Percentiles rank a stretch among this genome's conserved stretches.
Evolutionary conservation across 1,140 invertebrate species (phyloP).

Genomic region (Phocides pigmalion): DNA sequence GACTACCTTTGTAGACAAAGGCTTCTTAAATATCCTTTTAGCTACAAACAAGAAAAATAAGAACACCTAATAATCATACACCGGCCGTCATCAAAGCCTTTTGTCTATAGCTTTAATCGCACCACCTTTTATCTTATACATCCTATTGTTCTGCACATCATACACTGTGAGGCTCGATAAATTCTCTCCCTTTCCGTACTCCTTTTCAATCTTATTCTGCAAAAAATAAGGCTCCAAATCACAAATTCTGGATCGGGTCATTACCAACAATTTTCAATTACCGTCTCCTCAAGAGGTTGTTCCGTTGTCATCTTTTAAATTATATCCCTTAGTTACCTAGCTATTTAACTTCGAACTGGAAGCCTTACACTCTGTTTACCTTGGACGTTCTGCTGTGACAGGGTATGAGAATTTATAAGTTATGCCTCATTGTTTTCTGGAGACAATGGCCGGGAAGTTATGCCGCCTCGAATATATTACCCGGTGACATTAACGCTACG

Average conservation of each 20-base stretch:
- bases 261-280: constrained; percentile 63
- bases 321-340: constrained; percentile 48
- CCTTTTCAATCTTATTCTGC: constrained; percentile 22
- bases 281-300: constrained; percentile 44
- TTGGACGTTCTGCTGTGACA: constrained; percentile 36
- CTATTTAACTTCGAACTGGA: constrained; percentile 42
- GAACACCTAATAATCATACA: constrained; percentile 35
- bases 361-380: constrained; percentile 40
- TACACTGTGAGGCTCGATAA: constrained; percentile 43
- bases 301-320: constrained; percentile 60
- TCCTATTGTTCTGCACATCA: constrained; percentile 54
- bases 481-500: constrained; percentile 23
- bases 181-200: constrained; percentile 15
- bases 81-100: constrained; percentile 36
- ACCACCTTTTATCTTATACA: constrained; percentile 35
- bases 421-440: constrained; percentile 41
- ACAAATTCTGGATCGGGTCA: constrained; percentile 35
- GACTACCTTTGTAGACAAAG: constrained; percentile 29
- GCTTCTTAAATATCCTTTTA: constrained; percentile 27
- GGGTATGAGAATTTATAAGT: constrained; percentile 44
- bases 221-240: constrained; percentile 38
- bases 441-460: constrained; percentile 40
- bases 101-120: constrained; percentile 33
- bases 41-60: constrained; percentile 26
- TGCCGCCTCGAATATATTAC: constrained; percentile 36